phyloP scores from a whole-genome alignment of 2,113 vertebrate species.

The Tragelaphus strepsiceros region DNA sequence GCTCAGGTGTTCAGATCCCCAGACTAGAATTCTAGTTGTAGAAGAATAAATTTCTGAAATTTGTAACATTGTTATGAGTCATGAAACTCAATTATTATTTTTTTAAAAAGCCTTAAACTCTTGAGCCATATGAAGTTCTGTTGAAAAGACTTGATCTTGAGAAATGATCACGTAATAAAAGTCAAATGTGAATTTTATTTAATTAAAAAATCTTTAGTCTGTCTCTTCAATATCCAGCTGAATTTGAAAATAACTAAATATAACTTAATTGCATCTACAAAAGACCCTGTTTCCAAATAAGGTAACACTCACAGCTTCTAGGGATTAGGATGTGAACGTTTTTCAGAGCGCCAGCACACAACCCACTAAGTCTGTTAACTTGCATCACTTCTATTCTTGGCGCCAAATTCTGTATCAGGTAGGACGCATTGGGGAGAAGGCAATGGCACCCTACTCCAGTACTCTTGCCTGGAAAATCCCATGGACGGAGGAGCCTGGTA shows the following conservation, averaged over 20 bases:
- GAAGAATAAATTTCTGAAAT: background rate
- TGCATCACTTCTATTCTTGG: background rate
- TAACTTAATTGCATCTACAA: background rate
- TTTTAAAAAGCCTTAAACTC: background rate
- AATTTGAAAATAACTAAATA: constrained; percentile 19
- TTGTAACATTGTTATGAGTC: background rate
- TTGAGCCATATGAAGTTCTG: background rate
- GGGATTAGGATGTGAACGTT: background rate
- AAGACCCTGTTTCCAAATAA: constrained; percentile 1
- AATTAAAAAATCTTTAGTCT: constrained; percentile 27
- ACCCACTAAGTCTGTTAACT: background rate
- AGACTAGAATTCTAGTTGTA: background rate
- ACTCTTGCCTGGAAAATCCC: too few relatives aligned
- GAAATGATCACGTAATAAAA: constrained; percentile 12
- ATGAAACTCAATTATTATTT: background rate
- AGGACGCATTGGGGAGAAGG: background rate
- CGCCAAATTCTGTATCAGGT: background rate
- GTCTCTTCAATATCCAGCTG: background rate
- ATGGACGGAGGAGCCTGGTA: too few relatives aligned
- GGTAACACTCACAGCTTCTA: background rate
- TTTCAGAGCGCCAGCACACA: background rate
- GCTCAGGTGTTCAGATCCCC: background rate
- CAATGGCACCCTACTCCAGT: too few relatives aligned
- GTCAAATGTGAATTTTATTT: constrained; percentile 9
- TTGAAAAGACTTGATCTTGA: constrained; percentile 19